Evolutionary conservation across 2,113 vertebrate genomes (phyloP), one percentile per base, ranked within the genome.

Genomic region (Tonatia bakeri): DNA sequence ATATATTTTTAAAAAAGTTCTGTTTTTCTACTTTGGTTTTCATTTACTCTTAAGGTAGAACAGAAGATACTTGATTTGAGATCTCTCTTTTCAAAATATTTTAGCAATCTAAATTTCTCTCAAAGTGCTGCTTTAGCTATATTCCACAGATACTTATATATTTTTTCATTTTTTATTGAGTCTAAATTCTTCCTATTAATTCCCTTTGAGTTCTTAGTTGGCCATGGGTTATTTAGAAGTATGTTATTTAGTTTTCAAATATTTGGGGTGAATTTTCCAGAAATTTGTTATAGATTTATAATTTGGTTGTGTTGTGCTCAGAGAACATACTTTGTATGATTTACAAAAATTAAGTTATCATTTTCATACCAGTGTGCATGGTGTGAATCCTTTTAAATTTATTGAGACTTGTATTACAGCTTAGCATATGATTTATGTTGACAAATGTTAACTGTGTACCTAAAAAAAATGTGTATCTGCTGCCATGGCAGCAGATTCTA

Each of bases 211-310:
- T 76, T 96, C 31, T 94, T 81, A 75, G 3, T 87, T 96, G 75
- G 69, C 13, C 7, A 24, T 73, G 7, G 17, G 4, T 79, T 76
- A 92, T 56, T 92, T 83, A 86, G 79, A 79, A 79, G 40, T 87
- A 36, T 84, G 24, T 56, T 56, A 64, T 83, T 84, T 85, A 72
- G 31, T 88, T 96, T 90, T 52, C 70, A 95, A 85, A 72, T 95
- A 90, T 47, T 96, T 54, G 52, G 82, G 52, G 33, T 28, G 4
- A 61, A 31, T 65, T 92, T 86, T 79, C 31, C 69, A 65, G 73
- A 87, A 75, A 64, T 94, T 76, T 93, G 7, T 91, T 72, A 70
- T 87, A 56, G 64, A 90, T 95, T 90, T 93, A 47, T 85, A 87
- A 43, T 72, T 69, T 92, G 84, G 92, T 84, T 90, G 19, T 90